Conservation (phyloP, 2,797 vertebrate species). For the Catostomus latipinnis region DNA sequence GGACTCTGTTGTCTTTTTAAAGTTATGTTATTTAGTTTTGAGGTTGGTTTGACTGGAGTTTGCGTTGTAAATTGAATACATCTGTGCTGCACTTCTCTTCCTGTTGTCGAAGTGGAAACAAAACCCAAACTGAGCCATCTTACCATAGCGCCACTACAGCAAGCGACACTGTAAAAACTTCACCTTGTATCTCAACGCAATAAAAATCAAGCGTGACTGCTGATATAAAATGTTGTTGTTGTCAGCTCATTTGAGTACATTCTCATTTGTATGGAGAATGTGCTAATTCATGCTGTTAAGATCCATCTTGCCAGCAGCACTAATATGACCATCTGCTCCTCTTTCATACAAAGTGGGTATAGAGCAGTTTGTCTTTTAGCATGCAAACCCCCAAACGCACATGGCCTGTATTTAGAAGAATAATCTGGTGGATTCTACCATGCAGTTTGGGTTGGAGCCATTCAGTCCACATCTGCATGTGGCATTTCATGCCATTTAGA, state of each 20-base stretch:
- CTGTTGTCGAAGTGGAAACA: conserved; percentile 32
- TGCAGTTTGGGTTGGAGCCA: not conserved
- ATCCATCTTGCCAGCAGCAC: conserved; percentile 40
- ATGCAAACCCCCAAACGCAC: conserved; percentile 22
- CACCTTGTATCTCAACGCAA: not conserved
- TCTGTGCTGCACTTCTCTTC: conserved; percentile 39
- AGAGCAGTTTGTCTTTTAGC: conserved; percentile 27
- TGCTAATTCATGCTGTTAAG: conserved; percentile 9
- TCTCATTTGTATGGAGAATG: not conserved
- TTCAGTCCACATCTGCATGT: not conserved
- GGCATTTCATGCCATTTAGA: conserved; percentile 5
- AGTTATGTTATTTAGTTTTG: conserved; percentile 3
- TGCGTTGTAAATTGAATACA: conserved; percentile 35
- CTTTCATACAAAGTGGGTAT: conserved; percentile 40
- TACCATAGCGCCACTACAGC: conserved; percentile 4
- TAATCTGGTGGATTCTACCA: not conserved
- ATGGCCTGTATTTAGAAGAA: not conserved
- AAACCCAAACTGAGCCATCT: conserved; percentile 13
- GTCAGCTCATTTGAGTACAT: not conserved
- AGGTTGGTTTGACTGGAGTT: conserved; percentile 4
- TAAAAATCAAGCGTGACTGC: not conserved
- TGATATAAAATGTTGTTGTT: not conserved
- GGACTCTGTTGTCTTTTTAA: not conserved
- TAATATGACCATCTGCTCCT: conserved; percentile 53
- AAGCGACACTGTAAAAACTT: not conserved